phyloP scores from a whole-genome alignment of 2,113 vertebrate genomes.

The Macrotis lagotis region DNA sequence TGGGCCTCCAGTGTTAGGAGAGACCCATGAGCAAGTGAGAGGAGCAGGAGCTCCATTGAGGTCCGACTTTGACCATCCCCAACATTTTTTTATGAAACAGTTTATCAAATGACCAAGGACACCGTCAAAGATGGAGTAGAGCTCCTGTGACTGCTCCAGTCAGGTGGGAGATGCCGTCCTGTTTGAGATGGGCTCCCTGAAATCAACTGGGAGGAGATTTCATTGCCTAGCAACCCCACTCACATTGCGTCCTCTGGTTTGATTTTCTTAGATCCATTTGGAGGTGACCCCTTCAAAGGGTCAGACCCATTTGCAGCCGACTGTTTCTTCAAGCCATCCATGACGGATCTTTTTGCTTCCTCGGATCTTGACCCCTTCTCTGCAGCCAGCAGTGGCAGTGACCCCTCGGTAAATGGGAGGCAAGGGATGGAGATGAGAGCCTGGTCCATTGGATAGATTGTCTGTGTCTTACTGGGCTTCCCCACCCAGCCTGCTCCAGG shows the following conservation, averaged over 20 bases:
- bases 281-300: slow-evolving; percentile 97
- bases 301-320: slow-evolving; percentile 97
- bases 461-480: slow-evolving; percentile 16
- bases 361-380: slow-evolving; percentile 86
- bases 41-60: not conserved
- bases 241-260: not conserved
- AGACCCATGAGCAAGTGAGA: slow-evolving; percentile 17
- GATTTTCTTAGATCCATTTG: slow-evolving; percentile 91
- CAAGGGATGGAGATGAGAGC: slow-evolving; percentile 41
- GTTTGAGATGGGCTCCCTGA: not conserved
- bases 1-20: not conserved
- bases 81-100: not conserved
- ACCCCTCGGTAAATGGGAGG: slow-evolving; percentile 77
- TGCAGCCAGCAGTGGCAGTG: slow-evolving; percentile 73
- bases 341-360: slow-evolving; percentile 85
- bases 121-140: too few species aligned
- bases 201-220: not conserved
- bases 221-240: not conserved
- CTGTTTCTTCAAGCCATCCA: slow-evolving; percentile 91
- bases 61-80: not conserved
- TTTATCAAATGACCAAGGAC: too few species aligned
- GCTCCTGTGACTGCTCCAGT: not conserved
- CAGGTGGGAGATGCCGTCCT: not conserved
- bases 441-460: not conserved
- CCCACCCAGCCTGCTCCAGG: slow-evolving; percentile 9